Conservation (phyloP, 2,888 invertebrate species). For the Drosophila stalkeri region DNA sequence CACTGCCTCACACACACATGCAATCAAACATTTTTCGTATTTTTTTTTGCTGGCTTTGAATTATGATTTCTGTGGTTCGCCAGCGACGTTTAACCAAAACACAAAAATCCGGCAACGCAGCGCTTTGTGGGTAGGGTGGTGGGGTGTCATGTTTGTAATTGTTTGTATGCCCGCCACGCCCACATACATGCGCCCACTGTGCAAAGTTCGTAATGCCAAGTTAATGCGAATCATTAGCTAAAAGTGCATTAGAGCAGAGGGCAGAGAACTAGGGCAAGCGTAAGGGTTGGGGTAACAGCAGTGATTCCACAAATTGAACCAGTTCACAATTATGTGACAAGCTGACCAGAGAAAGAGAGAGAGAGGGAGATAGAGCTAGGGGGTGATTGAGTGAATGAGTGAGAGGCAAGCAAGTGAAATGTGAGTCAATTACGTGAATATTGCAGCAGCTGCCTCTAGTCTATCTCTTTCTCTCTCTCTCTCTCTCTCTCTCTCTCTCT, state of each 20-base stretch:
- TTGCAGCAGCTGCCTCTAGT: conserved; percentile 34
- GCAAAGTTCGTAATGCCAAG: conserved; percentile 42
- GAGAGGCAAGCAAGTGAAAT: conserved; percentile 1
- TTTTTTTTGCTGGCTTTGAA: conserved; percentile 60
- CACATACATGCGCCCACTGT: not conserved
- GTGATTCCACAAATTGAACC: conserved; percentile 3
- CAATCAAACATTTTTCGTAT: conserved; percentile 32
- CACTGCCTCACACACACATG: conserved; percentile 30
- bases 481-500: no score
- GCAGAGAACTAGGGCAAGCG: not conserved
- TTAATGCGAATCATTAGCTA: conserved; percentile 71
- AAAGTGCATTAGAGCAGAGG: conserved; percentile 16
- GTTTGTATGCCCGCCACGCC: not conserved
- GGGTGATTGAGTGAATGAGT: no score
- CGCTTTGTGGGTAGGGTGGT: not conserved
- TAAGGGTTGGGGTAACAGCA: not conserved
- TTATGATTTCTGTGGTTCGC: conserved; percentile 61
- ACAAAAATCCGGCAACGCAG: conserved; percentile 23
- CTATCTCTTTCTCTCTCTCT: no score
- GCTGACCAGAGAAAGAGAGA: not conserved
- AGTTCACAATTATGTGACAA: conserved; percentile 8
- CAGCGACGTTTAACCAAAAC: not conserved
- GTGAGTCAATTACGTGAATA: conserved; percentile 49
- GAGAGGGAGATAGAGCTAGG: not conserved
- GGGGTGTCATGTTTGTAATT: conserved; percentile 10